Conservation (phyloP, 2,797 vertebrate species). For the Tinamus major region DNA sequence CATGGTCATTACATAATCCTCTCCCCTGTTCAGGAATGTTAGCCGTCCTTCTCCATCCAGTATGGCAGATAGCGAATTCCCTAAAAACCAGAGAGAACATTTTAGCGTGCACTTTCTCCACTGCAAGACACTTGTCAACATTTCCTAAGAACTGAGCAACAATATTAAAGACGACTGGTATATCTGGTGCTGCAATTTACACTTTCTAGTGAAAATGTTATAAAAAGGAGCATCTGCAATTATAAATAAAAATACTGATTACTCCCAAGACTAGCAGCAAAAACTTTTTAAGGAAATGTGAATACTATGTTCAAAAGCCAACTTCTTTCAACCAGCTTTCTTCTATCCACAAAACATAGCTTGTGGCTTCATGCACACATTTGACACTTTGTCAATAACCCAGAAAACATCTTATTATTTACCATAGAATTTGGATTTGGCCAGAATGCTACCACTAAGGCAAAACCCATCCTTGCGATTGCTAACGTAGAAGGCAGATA, state of each 20-base stretch:
- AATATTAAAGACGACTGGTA: not conserved
- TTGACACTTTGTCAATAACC: not conserved
- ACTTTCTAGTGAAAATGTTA: not conserved
- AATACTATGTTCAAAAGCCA: not conserved
- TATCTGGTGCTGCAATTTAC: not conserved
- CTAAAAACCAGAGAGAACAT: constrained; percentile 77
- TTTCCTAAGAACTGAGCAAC: not conserved
- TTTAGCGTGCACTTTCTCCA: not conserved
- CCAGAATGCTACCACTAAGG: constrained; percentile 96
- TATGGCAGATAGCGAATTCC: constrained; percentile 97
- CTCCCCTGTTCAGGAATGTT: constrained; percentile 94
- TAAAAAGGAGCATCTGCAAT: not conserved
- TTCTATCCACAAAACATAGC: not conserved
- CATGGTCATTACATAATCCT: constrained; percentile 98
- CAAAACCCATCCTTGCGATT: constrained; percentile 99
- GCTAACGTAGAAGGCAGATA: constrained; percentile 98
- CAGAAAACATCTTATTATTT: not conserved
- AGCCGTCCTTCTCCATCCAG: constrained; percentile 94
- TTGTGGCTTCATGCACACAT: not conserved
- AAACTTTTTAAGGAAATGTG: not conserved
- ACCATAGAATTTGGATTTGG: constrained; percentile 99
- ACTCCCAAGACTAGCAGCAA: not conserved
- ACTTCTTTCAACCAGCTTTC: not conserved
- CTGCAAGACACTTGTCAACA: not conserved
- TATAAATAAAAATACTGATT: not conserved